Percentiles rank a stretch among this genome's conserved stretches.
Evolutionary conservation across 2,797 vertebrate species (phyloP).

Genomic region (Avahi laniger): DNA sequence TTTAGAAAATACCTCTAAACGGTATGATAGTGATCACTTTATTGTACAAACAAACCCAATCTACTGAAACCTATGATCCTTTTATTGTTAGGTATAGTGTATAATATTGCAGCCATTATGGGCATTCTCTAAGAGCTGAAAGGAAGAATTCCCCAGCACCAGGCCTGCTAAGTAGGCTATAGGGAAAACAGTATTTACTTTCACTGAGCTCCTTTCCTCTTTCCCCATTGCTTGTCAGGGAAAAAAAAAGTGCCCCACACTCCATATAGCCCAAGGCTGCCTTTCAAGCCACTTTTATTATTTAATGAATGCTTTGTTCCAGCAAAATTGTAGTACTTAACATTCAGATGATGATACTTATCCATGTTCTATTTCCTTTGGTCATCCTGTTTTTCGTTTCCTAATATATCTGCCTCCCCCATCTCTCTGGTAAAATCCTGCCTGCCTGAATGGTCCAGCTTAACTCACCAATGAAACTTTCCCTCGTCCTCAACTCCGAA

Average conservation of each 20-base stretch:
- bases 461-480: background rate
- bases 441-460: background rate
- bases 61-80: background rate
- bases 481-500: background rate
- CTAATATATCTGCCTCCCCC: background rate
- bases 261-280: background rate
- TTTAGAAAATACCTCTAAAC: slow-evolving; percentile 29
- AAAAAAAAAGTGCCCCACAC: background rate
- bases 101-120: background rate
- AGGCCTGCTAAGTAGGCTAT: background rate
- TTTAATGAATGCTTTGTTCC: background rate
- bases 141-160: background rate
- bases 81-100: background rate
- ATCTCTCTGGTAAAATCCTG: background rate
- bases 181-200: background rate
- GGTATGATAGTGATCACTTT: background rate
- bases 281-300: background rate
- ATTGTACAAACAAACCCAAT: background rate
- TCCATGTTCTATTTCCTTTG: background rate
- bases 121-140: background rate
- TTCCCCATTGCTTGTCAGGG: background rate
- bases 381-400: background rate
- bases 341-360: background rate
- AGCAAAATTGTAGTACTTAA: background rate
- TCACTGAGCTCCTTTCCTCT: background rate